Conservation (phyloP, 2,888 invertebrate species). For the Drosophila macrothrix region DNA sequence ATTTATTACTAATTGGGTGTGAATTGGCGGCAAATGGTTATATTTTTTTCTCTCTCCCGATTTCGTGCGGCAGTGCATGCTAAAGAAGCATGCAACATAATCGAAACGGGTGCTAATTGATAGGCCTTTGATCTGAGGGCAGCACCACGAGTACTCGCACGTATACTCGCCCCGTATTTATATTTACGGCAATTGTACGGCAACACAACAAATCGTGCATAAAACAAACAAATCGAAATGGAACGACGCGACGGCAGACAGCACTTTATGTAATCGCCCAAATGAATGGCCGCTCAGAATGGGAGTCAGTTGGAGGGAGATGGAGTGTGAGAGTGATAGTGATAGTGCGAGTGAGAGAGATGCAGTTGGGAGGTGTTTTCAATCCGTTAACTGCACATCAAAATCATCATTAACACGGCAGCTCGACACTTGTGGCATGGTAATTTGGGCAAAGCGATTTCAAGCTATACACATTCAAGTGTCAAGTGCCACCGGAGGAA, state of each 20-base stretch:
- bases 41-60: background rate
- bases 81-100: constrained; percentile 74
- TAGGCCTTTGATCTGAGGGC: constrained; percentile 82
- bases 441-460: constrained; percentile 31
- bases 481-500: constrained; percentile 82
- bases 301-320: background rate
- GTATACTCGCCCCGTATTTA: constrained; percentile 70
- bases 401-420: constrained; percentile 77
- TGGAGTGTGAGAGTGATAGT: too few relatives aligned
- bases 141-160: constrained; percentile 32
- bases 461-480: constrained; percentile 46
- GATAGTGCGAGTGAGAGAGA: constrained; percentile 13
- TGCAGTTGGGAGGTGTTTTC: constrained; percentile 40
- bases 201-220: constrained; percentile 71
- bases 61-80: constrained; percentile 34
- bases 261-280: constrained; percentile 60
- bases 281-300: constrained; percentile 37
- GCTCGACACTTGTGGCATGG: constrained; percentile 38
- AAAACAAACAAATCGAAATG: constrained; percentile 69
- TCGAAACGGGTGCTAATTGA: constrained; percentile 83
- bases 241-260: constrained; percentile 21
- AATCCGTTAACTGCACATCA: constrained; percentile 81
- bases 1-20: constrained; percentile 85
- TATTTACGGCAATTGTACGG: constrained; percentile 77
- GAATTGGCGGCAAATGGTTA: constrained; percentile 75